phyloP scores from a whole-genome alignment of 2,797 vertebrate genomes.

The Sternotherus odoratus region DNA sequence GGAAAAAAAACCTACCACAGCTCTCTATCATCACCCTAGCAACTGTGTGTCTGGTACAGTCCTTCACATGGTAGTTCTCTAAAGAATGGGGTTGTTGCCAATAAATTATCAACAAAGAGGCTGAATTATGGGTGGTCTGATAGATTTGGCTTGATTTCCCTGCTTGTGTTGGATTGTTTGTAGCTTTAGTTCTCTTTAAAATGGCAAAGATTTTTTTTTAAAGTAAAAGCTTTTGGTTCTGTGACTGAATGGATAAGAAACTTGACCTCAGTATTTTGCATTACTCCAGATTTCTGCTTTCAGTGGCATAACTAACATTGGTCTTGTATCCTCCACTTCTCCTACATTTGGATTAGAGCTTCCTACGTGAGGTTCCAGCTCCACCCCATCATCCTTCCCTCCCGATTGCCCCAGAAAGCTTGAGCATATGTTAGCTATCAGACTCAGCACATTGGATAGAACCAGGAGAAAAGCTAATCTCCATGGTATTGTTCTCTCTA shows the following conservation, averaged over 20 bases:
- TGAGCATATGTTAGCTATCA: background rate
- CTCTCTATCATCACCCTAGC: constrained; percentile 44
- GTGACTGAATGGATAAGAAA: constrained; percentile 65
- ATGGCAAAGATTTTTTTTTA: constrained; percentile 20
- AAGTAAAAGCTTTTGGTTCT: constrained; percentile 43
- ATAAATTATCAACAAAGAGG: constrained; percentile 60
- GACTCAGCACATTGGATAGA: background rate
- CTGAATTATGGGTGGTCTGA: constrained; percentile 63
- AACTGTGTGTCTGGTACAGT: constrained; percentile 42
- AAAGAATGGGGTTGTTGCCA: constrained; percentile 62
- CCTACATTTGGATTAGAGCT: constrained; percentile 18
- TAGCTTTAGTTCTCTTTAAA: constrained; percentile 71
- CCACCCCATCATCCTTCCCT: constrained; percentile 17
- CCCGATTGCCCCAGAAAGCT: constrained; percentile 55
- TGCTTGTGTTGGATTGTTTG: constrained; percentile 36
- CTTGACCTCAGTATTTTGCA: background rate
- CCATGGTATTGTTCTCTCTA: background rate
- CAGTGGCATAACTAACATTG: background rate
- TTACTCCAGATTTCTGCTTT: constrained; percentile 25
- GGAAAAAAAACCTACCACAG: constrained; percentile 48
- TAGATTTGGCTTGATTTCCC: constrained; percentile 56
- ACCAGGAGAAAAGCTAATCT: background rate
- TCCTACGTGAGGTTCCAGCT: background rate
- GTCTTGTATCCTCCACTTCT: background rate
- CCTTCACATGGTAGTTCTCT: constrained; percentile 57